Evolutionary conservation across 1,140 invertebrate genomes (phyloP), one percentile per base, ranked within the genome.

Genomic region (Sminthurides bifidus): DNA sequence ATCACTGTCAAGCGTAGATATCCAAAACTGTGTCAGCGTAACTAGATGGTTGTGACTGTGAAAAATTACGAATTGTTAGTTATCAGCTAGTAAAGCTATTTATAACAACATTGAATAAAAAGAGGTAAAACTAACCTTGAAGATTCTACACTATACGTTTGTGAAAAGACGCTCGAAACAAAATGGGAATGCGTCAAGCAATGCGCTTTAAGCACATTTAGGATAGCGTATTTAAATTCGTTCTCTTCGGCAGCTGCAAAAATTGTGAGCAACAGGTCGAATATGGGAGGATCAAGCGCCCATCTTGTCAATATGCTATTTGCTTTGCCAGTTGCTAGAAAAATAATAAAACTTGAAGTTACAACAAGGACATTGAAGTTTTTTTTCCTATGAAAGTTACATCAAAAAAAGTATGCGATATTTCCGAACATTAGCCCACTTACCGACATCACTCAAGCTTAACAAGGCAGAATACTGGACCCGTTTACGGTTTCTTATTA

Each of bases 151-250:
- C 41, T 46, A 44, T 54, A 59, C 31, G 21, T 54, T 30, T 56
- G 43, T 12, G 41, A 58, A 10, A 55, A 38, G 15, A 60, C 45
- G 38, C 58, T 64, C 6, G 62, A 60, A 3, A 60, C 59, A 31
- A 60, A 64, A 52, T 64, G 62, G 14, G 62, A 64, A 45, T 64
- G 59, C 0, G 56, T 41, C 1, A 52, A 27, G 43, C 62, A 64
- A 50, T 64, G 62, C 3, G 59, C 38, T 35, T 57, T 56, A 2
- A 64, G 50, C 33, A 64, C 17, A 24, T 56, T 24, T 23, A 52
- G 31, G 6, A 52, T 48, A 14, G 44, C 51, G n/a, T 26, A 8
- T 19, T 30, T 5, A 1, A 54, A 37, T 1, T 35, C 33, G 19
- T 14, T 26, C 24, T 52, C 14, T 14, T 26, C 23, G 2, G 44